These are phyloP conservation scores for Euzophera pinguis DNA, from an alignment of 2,888 invertebrate genomes.

Conservation along the genomic window DNA sequence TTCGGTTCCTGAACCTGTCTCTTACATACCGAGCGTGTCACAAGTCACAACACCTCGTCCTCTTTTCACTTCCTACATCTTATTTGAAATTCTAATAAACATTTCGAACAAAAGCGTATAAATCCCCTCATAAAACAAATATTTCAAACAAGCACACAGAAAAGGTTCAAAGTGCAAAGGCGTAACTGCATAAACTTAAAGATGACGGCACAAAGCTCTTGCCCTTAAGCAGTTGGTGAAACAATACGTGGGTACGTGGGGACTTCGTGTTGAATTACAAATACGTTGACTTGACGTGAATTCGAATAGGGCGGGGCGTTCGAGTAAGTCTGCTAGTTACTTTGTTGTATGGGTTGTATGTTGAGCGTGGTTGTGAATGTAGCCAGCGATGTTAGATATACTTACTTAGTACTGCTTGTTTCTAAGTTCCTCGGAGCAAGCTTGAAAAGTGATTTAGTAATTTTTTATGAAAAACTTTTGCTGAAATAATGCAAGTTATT, in stretches of 20 bases:
- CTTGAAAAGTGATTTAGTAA: too few relatives aligned
- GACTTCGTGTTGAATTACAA: conserved; percentile 74
- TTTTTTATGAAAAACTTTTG: too few relatives aligned
- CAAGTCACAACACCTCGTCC: too few relatives aligned
- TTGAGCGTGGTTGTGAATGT: neutral
- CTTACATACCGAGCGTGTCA: too few relatives aligned
- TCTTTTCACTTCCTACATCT: neutral
- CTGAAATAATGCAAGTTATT: too few relatives aligned
- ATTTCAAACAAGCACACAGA: conserved; percentile 4
- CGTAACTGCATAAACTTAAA: conserved; percentile 12
- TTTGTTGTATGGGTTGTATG: conserved; percentile 30
- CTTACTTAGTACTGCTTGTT: too few relatives aligned
- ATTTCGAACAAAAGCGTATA: conserved; percentile 4
- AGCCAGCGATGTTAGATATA: neutral
- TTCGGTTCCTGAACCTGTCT: too few relatives aligned
- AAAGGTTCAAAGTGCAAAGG: conserved; percentile 12
- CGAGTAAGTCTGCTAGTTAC: conserved; percentile 44
- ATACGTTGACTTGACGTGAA: conserved; percentile 71
- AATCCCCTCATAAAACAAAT: conserved; percentile 7
- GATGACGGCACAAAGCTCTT: conserved; percentile 36
- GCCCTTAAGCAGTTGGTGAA: conserved; percentile 56
- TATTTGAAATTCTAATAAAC: conserved; percentile 5
- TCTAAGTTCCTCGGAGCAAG: too few relatives aligned
- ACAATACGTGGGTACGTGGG: conserved; percentile 69
- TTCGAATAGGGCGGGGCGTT: conserved; percentile 60